phyloP scores from a whole-genome alignment of 2,888 invertebrate genomes.

The Synergus laeviventris region DNA sequence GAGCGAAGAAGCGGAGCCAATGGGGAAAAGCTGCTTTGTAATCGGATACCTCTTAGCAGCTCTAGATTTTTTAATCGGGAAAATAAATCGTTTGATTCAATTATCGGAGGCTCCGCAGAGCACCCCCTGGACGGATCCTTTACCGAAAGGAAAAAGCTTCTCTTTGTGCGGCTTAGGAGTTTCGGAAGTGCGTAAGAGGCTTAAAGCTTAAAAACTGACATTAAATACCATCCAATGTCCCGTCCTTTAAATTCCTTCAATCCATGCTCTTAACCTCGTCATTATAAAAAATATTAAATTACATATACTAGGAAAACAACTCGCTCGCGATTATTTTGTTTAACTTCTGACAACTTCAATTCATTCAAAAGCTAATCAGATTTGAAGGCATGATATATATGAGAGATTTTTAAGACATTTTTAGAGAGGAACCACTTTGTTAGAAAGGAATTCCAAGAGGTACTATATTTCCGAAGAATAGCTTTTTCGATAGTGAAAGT shows the following conservation, averaged over 20 bases:
- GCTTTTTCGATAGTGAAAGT: too few species aligned
- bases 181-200: conserved; percentile 73
- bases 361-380: too few species aligned
- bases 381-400: too few species aligned
- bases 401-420: too few species aligned
- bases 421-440: too few species aligned
- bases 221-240: conserved; percentile 51
- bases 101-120: conserved; percentile 50
- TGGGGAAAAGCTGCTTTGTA: conserved; percentile 72
- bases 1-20: conserved; percentile 48
- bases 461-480: too few species aligned
- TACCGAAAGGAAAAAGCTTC: conserved; percentile 64
- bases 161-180: conserved; percentile 74
- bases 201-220: conserved; percentile 65
- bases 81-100: conserved; percentile 74
- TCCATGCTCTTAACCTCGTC: conserved; percentile 1
- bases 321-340: too few species aligned
- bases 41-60: conserved; percentile 67
- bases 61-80: conserved; percentile 74
- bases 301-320: too few species aligned
- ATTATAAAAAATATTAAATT: background rate
- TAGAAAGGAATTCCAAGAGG: too few species aligned
- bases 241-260: conserved; percentile 51
- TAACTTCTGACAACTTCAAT: too few species aligned
- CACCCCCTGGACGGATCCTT: conserved; percentile 43